Percentiles rank a stretch among this genome's conserved stretches.
Evolutionary conservation across 2,797 vertebrate species (phyloP).

Genomic region (Spinus olivaceus): DNA sequence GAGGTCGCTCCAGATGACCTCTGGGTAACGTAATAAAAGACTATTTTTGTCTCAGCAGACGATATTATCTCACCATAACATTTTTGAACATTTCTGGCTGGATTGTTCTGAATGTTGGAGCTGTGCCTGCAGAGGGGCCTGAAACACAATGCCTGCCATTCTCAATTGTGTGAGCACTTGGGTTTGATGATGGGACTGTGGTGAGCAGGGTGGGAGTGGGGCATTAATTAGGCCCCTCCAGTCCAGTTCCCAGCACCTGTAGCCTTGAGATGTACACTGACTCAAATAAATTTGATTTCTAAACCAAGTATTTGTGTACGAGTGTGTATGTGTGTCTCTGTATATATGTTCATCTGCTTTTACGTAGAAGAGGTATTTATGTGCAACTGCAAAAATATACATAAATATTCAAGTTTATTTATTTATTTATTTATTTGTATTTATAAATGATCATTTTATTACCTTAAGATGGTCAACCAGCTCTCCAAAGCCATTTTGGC

Average conservation of each 20-base stretch:
- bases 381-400: too few relatives aligned
- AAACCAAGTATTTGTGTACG: background rate
- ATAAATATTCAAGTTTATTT: background rate
- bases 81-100: background rate
- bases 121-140: background rate
- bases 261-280: background rate
- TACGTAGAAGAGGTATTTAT: background rate
- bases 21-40: background rate
- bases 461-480: background rate
- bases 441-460: background rate
- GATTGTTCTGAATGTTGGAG: conserved; percentile 34
- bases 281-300: background rate
- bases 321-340: background rate
- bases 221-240: background rate
- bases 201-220: background rate
- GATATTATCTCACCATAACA: conserved; percentile 41
- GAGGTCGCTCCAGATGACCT: background rate
- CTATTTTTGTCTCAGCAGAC: conserved; percentile 21
- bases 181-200: background rate
- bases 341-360: background rate
- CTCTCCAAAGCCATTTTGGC: background rate
- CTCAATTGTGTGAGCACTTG: conserved; percentile 1
- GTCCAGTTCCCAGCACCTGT: background rate
- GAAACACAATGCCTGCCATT: conserved; percentile 25
- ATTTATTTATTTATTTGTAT: background rate